Evolutionary conservation across 2,888 invertebrate species (phyloP).

Genomic region (Geotrupes spiniger): DNA sequence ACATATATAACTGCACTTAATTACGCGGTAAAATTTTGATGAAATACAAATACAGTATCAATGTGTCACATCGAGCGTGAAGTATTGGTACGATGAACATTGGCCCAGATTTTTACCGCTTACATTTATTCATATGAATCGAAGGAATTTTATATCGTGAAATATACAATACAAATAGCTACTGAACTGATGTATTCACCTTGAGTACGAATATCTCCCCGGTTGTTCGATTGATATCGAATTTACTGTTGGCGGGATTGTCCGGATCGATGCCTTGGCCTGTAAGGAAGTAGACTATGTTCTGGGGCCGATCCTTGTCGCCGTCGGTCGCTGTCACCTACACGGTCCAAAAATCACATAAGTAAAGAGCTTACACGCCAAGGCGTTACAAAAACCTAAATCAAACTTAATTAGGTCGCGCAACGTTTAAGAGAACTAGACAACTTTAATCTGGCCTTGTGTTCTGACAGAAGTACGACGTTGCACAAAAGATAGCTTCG

Average conservation of each 20-base stretch:
- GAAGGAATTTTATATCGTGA: conserved; percentile 3
- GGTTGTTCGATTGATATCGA: conserved; percentile 92
- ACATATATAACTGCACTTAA: too few species aligned
- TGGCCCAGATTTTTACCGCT: too few species aligned
- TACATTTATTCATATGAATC: too few species aligned
- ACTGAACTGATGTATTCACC: conserved; percentile 56
- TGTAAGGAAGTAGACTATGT: conserved; percentile 93
- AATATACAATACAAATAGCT: not conserved
- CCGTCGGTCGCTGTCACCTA: conserved; percentile 96
- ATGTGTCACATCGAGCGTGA: too few species aligned
- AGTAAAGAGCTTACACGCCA: not conserved
- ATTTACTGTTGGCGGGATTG: conserved; percentile 93
- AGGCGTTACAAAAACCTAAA: conserved; percentile 3
- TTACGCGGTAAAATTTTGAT: too few species aligned
- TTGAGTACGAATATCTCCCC: conserved; percentile 94
- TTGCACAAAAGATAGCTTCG: too few species aligned
- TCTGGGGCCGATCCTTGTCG: conserved; percentile 90
- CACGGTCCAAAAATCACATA: conserved; percentile 8
- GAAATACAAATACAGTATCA: too few species aligned
- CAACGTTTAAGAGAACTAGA: not conserved
- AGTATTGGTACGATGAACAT: too few species aligned
- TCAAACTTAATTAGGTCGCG: conserved; percentile 3
- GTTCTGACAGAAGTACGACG: too few species aligned
- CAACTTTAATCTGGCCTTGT: conserved; percentile 1
- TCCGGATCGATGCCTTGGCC: conserved; percentile 95